Percentiles rank a stretch among this genome's conserved stretches.
Evolutionary conservation across 1,140 invertebrate species (phyloP).

Genomic region (Leptonema lineaticorne): DNA sequence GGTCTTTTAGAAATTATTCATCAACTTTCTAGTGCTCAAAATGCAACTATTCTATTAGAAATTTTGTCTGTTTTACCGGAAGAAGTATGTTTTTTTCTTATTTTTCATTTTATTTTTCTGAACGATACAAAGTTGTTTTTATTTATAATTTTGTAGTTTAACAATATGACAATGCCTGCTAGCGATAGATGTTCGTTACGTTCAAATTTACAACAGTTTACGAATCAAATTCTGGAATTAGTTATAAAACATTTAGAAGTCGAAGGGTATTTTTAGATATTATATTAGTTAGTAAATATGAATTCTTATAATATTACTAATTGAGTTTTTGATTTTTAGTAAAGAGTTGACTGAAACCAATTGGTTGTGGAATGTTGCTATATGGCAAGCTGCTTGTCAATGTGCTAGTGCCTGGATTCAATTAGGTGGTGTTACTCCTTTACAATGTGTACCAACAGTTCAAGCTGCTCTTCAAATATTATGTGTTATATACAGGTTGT

Average conservation of each 20-base stretch:
- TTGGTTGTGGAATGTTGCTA: slow-evolving; percentile 32
- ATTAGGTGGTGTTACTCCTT: slow-evolving; percentile 29
- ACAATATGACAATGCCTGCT: slow-evolving; percentile 55
- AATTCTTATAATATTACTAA: neutral
- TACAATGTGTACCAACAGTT: slow-evolving; percentile 28
- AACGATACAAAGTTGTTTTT: neutral
- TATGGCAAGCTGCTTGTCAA: slow-evolving; percentile 38
- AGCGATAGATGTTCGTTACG: slow-evolving; percentile 47
- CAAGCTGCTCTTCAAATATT: slow-evolving; percentile 32
- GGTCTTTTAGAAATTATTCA: slow-evolving; percentile 50
- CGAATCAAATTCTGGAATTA: slow-evolving; percentile 34
- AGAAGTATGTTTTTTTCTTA: slow-evolving; percentile 62
- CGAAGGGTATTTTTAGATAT: slow-evolving; percentile 18
- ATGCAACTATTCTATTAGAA: slow-evolving; percentile 65
- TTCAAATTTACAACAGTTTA: slow-evolving; percentile 47
- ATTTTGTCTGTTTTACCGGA: slow-evolving; percentile 77
- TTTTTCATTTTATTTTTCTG: neutral
- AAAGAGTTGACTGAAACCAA: slow-evolving; percentile 19
- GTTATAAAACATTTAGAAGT: slow-evolving; percentile 36
- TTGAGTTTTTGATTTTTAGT: slow-evolving; percentile 13
- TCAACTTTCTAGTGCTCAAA: slow-evolving; percentile 49
- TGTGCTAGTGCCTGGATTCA: slow-evolving; percentile 36
- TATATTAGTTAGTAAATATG: neutral
- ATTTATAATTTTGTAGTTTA: slow-evolving; percentile 46
- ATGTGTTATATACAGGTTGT: slow-evolving; percentile 34